phyloP scores from a whole-genome alignment of 2,888 invertebrate genomes.

The Pristionchus japonicus region DNA sequence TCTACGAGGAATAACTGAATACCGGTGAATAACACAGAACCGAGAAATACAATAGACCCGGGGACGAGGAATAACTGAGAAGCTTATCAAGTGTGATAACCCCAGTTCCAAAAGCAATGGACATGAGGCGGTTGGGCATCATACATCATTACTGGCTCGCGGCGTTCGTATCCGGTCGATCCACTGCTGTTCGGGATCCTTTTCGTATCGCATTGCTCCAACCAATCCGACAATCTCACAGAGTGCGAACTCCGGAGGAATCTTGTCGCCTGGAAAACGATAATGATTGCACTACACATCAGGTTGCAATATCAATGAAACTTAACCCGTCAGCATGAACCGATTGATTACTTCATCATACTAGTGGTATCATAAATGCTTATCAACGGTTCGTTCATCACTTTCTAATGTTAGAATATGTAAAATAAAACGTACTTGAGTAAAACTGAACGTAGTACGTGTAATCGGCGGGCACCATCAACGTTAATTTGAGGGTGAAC shows the following conservation, averaged over 20 bases:
- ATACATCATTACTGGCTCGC: constrained; percentile 88
- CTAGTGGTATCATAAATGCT: no score
- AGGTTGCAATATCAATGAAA: no score
- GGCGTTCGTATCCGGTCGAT: constrained; percentile 94
- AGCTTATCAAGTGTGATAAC: no score
- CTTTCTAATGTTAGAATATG: background rate
- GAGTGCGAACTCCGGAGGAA: constrained; percentile 50
- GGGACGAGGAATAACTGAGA: no score
- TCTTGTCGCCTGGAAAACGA: constrained; percentile 31
- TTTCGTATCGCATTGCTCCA: constrained; percentile 79
- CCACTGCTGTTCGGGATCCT: constrained; percentile 99
- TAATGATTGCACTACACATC: no score
- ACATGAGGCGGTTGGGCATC: background rate
- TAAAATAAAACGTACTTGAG: constrained; percentile 48
- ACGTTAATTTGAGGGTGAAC: constrained; percentile 53
- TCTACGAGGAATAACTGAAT: no score
- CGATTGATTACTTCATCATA: no score
- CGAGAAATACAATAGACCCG: no score
- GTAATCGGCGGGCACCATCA: constrained; percentile 54
- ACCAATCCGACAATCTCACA: constrained; percentile 59
- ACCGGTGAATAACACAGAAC: no score
- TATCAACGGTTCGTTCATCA: background rate
- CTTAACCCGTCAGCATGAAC: no score
- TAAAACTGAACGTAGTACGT: constrained; percentile 62
- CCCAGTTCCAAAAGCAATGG: background rate